These are phyloP conservation scores for Meghimatium bilineatum DNA, from an alignment of 2,888 invertebrate species.

Conservation along the genomic window DNA sequence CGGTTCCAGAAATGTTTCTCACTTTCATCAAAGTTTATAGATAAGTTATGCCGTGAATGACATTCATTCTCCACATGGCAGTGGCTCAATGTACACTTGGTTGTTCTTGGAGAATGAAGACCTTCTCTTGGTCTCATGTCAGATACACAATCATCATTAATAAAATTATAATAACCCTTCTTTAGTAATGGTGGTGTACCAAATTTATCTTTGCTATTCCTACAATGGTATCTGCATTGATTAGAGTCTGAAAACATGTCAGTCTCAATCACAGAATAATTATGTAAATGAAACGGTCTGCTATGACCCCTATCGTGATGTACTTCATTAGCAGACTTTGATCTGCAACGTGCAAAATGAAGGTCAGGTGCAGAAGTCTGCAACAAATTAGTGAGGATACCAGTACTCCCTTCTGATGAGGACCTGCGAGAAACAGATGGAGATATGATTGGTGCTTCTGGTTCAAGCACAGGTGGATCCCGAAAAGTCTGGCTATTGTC, in stretches of 20 bases:
- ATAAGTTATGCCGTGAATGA: not conserved
- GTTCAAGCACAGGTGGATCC: conserved; percentile 54
- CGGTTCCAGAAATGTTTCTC: conserved; percentile 38
- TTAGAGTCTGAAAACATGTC: conserved; percentile 26
- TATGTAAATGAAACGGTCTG: conserved; percentile 16
- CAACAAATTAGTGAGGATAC: conserved; percentile 36
- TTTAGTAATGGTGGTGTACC: conserved; percentile 41
- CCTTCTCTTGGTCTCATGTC: conserved; percentile 14
- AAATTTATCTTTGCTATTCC: conserved; percentile 33
- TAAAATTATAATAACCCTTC: conserved; percentile 15
- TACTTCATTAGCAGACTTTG: conserved; percentile 43
- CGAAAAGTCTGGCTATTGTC: conserved; percentile 49
- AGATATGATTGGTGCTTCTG: conserved; percentile 48
- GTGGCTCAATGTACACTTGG: not conserved
- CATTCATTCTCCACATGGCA: conserved; percentile 9
- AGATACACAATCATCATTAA: conserved; percentile 7
- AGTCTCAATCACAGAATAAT: conserved; percentile 16
- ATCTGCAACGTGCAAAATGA: conserved; percentile 35
- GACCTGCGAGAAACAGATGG: conserved; percentile 45
- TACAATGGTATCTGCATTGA: conserved; percentile 28
- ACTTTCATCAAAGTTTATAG: not conserved
- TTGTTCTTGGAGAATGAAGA: conserved; percentile 9
- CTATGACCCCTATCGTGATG: conserved; percentile 12
- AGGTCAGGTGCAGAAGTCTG: conserved; percentile 12
- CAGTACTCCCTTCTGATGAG: conserved; percentile 30